A percentile compares a stretch with the other conserved stretches of the same genome.
Conservation (phyloP, 2,797 vertebrate genomes). For the Manis javanica region DNA sequence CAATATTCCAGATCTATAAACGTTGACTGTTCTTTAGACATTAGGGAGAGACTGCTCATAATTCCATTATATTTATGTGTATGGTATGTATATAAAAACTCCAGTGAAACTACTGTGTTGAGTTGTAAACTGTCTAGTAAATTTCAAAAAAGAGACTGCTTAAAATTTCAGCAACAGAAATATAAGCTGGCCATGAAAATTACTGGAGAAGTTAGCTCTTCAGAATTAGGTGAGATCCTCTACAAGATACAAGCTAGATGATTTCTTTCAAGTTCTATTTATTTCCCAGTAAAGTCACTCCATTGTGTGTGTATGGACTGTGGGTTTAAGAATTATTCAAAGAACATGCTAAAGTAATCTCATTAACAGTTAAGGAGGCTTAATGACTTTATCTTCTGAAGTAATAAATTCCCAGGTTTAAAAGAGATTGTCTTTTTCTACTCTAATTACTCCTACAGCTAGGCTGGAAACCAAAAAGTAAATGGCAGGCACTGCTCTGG, state of each 20-base stretch:
- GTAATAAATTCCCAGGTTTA: conserved; percentile 53
- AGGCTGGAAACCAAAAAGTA: conserved; percentile 51
- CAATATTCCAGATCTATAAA: not conserved
- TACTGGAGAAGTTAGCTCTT: conserved; percentile 11
- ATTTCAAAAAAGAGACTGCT: not conserved
- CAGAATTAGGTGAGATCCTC: not conserved
- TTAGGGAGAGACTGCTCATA: not conserved
- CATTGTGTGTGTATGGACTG: not conserved
- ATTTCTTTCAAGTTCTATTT: not conserved
- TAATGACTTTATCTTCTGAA: conserved; percentile 43
- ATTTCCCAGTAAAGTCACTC: not conserved
- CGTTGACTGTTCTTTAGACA: not conserved
- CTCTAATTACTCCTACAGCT: not conserved
- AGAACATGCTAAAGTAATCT: not conserved
- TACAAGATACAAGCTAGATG: not conserved
- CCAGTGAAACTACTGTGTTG: not conserved
- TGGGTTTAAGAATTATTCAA: conserved; percentile 9
- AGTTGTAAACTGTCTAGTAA: not conserved
- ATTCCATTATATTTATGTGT: not conserved
- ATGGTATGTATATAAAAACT: not conserved
- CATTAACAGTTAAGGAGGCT: not conserved
- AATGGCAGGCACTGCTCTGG: conserved; percentile 23
- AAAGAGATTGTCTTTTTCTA: conserved; percentile 30
- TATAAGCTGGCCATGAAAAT: not conserved
- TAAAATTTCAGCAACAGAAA: conserved; percentile 53